Conservation (phyloP, 2,888 invertebrate species). For the Apodemia duryi region DNA sequence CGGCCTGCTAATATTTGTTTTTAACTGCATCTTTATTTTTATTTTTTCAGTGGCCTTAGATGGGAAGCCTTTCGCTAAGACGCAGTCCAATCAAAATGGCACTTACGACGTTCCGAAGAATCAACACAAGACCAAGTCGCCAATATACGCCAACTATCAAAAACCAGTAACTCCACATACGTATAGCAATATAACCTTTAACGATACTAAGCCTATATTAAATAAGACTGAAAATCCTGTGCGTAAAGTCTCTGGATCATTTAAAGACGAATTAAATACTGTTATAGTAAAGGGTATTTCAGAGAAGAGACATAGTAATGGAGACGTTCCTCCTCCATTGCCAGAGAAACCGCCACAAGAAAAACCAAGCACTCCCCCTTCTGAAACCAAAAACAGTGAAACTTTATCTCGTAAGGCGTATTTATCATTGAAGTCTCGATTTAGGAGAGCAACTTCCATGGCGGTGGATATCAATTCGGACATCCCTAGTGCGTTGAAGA, state of each 20-base stretch:
- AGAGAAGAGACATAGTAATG: constrained; percentile 47
- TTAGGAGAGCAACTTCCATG: constrained; percentile 80
- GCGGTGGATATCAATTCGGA: constrained; percentile 74
- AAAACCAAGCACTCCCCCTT: constrained; percentile 59
- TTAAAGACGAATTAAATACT: constrained; percentile 45
- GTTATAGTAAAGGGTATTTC: constrained; percentile 7
- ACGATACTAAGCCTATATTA: constrained; percentile 42
- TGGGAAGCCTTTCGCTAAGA: constrained; percentile 59
- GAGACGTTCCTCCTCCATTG: constrained; percentile 52
- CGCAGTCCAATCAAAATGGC: constrained; percentile 43
- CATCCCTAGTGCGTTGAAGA: constrained; percentile 74
- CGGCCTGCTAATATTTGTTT: neutral
- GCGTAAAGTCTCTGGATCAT: constrained; percentile 45
- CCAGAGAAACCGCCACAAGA: constrained; percentile 57
- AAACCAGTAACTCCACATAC: constrained; percentile 44
- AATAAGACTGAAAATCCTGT: constrained; percentile 62
- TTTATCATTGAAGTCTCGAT: constrained; percentile 81
- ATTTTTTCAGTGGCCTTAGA: constrained; percentile 63
- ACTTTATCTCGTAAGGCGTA: constrained; percentile 69
- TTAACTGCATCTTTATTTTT: constrained; percentile 22
- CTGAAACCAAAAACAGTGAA: constrained; percentile 57
- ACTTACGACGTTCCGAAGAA: constrained; percentile 50
- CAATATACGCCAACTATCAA: constrained; percentile 64
- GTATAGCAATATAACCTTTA: constrained; percentile 60
- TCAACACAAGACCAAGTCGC: constrained; percentile 42